Evolutionary conservation across 1,140 invertebrate species (phyloP), one percentile per base, ranked within the genome.

Genomic region (Panulirus ornatus): DNA sequence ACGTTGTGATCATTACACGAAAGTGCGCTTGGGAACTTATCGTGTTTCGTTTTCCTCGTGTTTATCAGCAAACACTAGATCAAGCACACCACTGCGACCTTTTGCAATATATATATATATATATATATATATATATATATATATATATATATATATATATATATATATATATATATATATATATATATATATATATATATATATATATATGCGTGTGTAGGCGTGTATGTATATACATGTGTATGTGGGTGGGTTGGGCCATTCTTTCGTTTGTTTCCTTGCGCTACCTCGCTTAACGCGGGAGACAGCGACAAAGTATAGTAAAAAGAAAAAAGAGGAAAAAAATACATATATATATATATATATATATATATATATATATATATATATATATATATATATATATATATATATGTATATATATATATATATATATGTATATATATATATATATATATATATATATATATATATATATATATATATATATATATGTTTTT

Each of bases 131-230:
- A 79, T 47, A 44, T 47, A 44, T 47, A 79, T 44, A 79, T 54
- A 79, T 54, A 79, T 47, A 79, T 54, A 79, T 44, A 79, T 54
- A 79, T 54, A 79, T 47, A 79, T 54, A 79, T 54, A 79, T 54
- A 79, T 54, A 79, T 44, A 79, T 54, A 79, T 54, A 79, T 27
- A 79, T 54, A 79, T 54, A 79, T 54, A 79, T 47, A 79, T 54
- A 79, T 54, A 79, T 54, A n/a, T 54, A 79, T 70, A 70, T 70
- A 70, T 70, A 70, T 70, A 70, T 70, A 22, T 70, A 70, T 70
- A 22, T 70, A 70, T 70, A 22, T 70, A 70, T 34, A 22, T 70
- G 30, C 22, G 30, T 70, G 30, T 34, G 30, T 70, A 22, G 5
- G 30, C 22, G 30, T 70, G 30, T 70, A 22, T 70, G 30, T 70